A percentile compares a stretch with the other conserved stretches of the same genome.
Evolutionary conservation across 2,888 invertebrate genomes (phyloP).

Genomic region (Lasiommata megera): DNA sequence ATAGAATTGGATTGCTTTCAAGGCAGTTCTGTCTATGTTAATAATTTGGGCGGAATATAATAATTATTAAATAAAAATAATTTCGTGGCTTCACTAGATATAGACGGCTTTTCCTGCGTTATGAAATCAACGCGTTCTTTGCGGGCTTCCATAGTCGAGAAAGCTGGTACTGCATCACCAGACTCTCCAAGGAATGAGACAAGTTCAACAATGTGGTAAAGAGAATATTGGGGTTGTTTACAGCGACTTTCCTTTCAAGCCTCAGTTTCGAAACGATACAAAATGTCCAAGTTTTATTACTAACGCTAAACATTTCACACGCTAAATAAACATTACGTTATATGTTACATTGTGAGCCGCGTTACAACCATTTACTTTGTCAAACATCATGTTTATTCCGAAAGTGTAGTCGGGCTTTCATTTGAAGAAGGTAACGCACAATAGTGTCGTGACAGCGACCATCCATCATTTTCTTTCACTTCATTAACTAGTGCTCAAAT

Average conservation of each 20-base stretch:
- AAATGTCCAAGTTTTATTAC: no score
- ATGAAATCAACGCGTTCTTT: constrained; percentile 37
- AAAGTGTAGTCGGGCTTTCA: constrained; percentile 33
- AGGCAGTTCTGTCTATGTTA: constrained; percentile 62
- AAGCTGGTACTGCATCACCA: constrained; percentile 26
- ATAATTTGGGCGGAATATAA: constrained; percentile 44
- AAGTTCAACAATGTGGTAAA: constrained; percentile 16
- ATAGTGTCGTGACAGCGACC: constrained; percentile 50
- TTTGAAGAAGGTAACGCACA: constrained; percentile 45
- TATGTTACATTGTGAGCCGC: background rate
- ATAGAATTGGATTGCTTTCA: constrained; percentile 69
- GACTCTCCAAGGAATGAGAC: constrained; percentile 29
- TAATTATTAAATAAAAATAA: no score
- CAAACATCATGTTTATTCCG: constrained; percentile 16
- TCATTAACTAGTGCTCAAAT: constrained; percentile 53
- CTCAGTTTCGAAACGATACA: background rate
- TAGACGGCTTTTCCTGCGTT: constrained; percentile 43
- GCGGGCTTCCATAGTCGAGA: constrained; percentile 13
- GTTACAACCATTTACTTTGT: constrained; percentile 9
- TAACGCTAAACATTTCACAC: background rate
- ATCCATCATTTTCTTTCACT: constrained; percentile 75
- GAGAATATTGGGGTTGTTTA: background rate
- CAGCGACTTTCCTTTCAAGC: background rate
- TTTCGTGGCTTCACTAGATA: constrained; percentile 31
- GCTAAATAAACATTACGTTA: background rate